Conservation (phyloP, 1,140 invertebrate species). For the Colletes gigas region DNA sequence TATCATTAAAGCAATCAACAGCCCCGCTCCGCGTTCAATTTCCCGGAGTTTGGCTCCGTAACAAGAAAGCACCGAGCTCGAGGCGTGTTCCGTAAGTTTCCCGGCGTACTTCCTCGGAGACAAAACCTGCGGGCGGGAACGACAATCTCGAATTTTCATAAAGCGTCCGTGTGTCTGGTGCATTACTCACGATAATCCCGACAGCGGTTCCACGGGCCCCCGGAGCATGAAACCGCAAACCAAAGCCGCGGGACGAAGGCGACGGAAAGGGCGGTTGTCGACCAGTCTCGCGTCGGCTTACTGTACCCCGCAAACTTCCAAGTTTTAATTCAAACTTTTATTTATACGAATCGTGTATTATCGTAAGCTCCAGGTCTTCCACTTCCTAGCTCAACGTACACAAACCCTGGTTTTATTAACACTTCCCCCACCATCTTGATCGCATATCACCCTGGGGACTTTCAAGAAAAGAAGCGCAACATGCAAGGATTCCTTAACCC, state of each 20-base stretch:
- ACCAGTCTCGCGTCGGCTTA: constrained; percentile 20
- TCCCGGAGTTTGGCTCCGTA: not conserved
- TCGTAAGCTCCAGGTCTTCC: constrained; percentile 10
- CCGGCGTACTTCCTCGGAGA: not conserved
- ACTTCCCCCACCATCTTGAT: no score
- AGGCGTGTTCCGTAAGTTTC: constrained; percentile 12
- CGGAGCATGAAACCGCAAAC: constrained; percentile 53
- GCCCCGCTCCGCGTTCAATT: constrained; percentile 5
- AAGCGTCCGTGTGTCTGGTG: constrained; percentile 53
- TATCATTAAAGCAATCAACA: constrained; percentile 31
- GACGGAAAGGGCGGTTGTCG: not conserved
- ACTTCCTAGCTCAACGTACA: no score
- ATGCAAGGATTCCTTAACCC: no score
- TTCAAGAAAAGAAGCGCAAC: no score
- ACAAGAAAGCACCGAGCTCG: constrained; percentile 20
- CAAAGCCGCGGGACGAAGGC: constrained; percentile 13
- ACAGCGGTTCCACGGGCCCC: constrained; percentile 33
- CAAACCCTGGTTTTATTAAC: no score
- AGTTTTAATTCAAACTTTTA: constrained; percentile 66
- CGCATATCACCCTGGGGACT: no score
- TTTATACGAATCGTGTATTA: constrained; percentile 61
- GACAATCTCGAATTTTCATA: constrained; percentile 64
- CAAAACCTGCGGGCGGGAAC: constrained; percentile 29
- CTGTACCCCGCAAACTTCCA: constrained; percentile 46
- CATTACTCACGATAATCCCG: constrained; percentile 63